Evolutionary conservation across 92 coral and sea anemone genomes (phyloP).

Genomic region (Bergia sp.): DNA sequence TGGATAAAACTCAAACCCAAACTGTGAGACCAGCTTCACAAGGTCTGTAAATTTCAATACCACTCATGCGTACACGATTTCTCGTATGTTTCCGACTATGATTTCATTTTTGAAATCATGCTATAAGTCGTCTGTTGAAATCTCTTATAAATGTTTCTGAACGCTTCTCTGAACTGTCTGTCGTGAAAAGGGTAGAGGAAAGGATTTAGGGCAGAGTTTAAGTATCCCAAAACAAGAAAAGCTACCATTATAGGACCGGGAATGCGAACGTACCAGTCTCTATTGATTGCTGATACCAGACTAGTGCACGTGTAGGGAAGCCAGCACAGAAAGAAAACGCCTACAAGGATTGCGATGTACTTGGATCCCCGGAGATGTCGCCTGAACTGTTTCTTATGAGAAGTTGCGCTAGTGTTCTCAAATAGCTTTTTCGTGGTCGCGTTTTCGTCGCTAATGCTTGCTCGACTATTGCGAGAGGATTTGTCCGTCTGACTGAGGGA

Average conservation of each 20-base stretch:
- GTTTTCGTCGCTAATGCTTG: slow-evolving; percentile 47
- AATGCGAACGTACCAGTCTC: slow-evolving; percentile 23
- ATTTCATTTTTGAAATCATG: neutral
- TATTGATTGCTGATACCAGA: slow-evolving; percentile 56
- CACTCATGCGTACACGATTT: neutral
- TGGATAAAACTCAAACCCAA: neutral
- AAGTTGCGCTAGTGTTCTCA: slow-evolving; percentile 15
- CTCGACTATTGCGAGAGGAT: slow-evolving; percentile 62
- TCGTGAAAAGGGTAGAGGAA: slow-evolving; percentile 87
- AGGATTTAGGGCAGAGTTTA: slow-evolving; percentile 87
- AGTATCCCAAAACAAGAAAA: slow-evolving; percentile 65
- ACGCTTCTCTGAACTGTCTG: slow-evolving; percentile 85
- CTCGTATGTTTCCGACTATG: neutral
- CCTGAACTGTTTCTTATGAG: slow-evolving; percentile 61
- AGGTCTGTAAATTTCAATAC: neutral
- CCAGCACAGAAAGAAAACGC: slow-evolving; percentile 84
- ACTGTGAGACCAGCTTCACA: neutral
- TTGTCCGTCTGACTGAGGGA: slow-evolving; percentile 70
- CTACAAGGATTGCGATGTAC: slow-evolving; percentile 83
- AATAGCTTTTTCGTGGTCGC: slow-evolving; percentile 43
- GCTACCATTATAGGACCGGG: slow-evolving; percentile 37
- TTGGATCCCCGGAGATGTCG: slow-evolving; percentile 80
- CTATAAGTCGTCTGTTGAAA: neutral
- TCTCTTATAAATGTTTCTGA: slow-evolving; percentile 61
- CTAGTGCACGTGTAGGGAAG: slow-evolving; percentile 67